A percentile compares a stretch with the other conserved stretches of the same genome.
phyloP scores from a whole-genome alignment of 2,888 invertebrate genomes.

The Belgica antarctica region DNA sequence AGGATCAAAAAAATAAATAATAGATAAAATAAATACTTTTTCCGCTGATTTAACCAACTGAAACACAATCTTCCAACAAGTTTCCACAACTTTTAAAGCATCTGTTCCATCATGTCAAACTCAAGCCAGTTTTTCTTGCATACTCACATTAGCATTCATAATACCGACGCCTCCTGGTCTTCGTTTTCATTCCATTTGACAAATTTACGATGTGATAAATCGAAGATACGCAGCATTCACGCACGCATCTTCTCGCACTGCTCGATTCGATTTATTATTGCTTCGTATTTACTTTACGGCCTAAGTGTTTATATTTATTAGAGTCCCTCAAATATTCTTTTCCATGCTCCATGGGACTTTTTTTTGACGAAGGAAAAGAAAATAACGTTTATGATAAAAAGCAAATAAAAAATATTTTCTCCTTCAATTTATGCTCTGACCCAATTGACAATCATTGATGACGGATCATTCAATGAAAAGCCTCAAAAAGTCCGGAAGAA shows the following conservation, averaged over 20 bases:
- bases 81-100: too few species aligned
- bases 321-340: constrained; percentile 3
- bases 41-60: too few species aligned
- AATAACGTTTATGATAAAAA: background rate
- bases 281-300: background rate
- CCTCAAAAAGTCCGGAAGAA: too few species aligned
- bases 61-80: too few species aligned
- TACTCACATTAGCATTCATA: too few species aligned
- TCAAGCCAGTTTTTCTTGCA: too few species aligned
- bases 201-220: constrained; percentile 9
- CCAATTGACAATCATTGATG: background rate
- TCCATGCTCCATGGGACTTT: background rate
- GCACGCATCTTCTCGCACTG: too few species aligned
- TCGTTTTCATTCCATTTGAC: too few species aligned
- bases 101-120: too few species aligned
- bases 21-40: too few species aligned
- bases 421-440: background rate
- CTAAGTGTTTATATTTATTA: constrained; percentile 15
- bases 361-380: background rate
- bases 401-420: constrained; percentile 3
- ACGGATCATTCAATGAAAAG: background rate
- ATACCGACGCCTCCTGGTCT: too few species aligned
- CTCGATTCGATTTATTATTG: background rate
- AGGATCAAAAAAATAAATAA: too few species aligned
- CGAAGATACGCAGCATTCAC: constrained; percentile 4